Conservation (phyloP, 1,140 invertebrate genomes). For the Drosophila pectinifera region DNA sequence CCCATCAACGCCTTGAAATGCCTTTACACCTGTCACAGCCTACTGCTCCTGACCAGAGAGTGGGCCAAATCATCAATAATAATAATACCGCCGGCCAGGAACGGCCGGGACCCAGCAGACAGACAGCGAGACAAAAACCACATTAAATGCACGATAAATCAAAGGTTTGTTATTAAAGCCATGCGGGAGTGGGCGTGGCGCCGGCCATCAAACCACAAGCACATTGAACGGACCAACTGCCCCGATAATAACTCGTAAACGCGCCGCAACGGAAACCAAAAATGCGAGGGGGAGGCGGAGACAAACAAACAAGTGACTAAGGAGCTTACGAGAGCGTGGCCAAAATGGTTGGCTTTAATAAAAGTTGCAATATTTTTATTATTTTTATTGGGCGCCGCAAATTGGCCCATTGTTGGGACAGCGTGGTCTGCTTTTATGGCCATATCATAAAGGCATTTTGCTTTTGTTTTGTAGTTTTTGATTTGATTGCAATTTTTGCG, state of each 20-base stretch:
- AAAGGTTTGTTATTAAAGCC: constrained; percentile 44
- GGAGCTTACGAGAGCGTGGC: constrained; percentile 33
- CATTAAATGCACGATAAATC: constrained; percentile 75
- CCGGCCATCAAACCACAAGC: constrained; percentile 31
- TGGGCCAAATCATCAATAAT: constrained; percentile 65
- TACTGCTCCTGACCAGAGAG: constrained; percentile 9
- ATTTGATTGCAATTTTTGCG: constrained; percentile 66
- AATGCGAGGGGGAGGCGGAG: background rate
- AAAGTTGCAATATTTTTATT: constrained; percentile 71
- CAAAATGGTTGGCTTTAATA: constrained; percentile 53
- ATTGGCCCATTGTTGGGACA: constrained; percentile 62
- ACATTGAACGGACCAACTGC: constrained; percentile 26
- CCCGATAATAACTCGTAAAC: constrained; percentile 57
- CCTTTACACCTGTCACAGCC: constrained; percentile 62
- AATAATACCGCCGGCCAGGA: constrained; percentile 25
- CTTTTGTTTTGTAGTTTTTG: constrained; percentile 70
- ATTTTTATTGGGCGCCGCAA: constrained; percentile 68
- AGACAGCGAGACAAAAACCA: constrained; percentile 44
- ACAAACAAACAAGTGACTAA: constrained; percentile 42
- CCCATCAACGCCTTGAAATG: constrained; percentile 23
- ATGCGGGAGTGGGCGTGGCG: constrained; percentile 26
- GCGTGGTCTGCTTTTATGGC: constrained; percentile 61
- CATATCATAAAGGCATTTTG: constrained; percentile 73
- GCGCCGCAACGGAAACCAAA: constrained; percentile 28
- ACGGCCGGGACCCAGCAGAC: constrained; percentile 13